A percentile compares a stretch with the other conserved stretches of the same genome.
phyloP scores from a whole-genome alignment of 2,888 invertebrate genomes.

The Callosobruchus maculatus region DNA sequence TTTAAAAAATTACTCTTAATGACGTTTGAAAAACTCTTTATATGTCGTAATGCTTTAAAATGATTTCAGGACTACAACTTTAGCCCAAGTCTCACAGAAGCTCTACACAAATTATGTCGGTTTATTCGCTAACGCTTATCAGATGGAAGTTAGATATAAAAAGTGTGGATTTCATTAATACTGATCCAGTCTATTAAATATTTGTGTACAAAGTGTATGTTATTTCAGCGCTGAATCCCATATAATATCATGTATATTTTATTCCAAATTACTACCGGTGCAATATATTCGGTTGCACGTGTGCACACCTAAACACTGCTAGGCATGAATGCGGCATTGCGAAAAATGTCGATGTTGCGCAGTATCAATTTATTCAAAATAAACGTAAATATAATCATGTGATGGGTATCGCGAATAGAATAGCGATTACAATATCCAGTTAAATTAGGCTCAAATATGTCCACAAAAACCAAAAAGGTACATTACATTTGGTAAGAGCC shows the following conservation, averaged over 20 bases:
- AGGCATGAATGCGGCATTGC: neutral
- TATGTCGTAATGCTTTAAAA: no score
- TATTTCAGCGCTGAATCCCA: neutral
- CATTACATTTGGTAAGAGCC: no score
- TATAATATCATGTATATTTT: neutral
- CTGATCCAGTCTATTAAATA: neutral
- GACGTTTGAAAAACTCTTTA: no score
- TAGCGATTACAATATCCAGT: neutral
- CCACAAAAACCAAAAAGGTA: no score
- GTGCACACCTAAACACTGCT: neutral
- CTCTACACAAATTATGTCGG: no score
- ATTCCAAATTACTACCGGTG: neutral
- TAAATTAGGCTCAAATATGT: no score
- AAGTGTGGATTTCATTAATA: neutral
- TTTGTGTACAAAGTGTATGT: neutral
- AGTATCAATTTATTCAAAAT: neutral
- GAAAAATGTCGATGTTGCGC: neutral
- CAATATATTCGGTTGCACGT: neutral
- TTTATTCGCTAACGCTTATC: no score
- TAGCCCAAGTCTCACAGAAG: no score
- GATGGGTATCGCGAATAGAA: neutral
- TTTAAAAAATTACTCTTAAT: no score
- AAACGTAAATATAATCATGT: neutral
- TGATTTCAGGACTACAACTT: no score
- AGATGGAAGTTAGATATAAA: no score